phyloP scores from a whole-genome alignment of 2,888 invertebrate genomes.

The Lagria hirta region DNA sequence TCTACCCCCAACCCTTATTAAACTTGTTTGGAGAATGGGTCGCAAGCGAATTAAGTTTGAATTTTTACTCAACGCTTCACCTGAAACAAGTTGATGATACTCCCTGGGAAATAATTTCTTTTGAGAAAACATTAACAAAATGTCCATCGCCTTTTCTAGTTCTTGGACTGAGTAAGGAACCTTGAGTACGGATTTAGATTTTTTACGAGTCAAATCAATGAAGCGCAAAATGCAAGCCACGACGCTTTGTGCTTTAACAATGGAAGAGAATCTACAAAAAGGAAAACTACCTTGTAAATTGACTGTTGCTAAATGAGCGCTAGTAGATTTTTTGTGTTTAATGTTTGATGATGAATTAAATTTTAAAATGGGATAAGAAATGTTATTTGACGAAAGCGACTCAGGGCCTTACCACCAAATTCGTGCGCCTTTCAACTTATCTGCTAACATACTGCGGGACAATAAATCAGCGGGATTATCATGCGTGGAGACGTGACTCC shows the following conservation, averaged over 20 bases:
- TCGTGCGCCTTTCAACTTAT: background rate
- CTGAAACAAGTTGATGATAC: background rate
- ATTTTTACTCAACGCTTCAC: slow-evolving; percentile 21
- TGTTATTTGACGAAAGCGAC: background rate
- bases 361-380: background rate
- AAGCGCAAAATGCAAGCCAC: too few species aligned
- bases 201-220: too few species aligned
- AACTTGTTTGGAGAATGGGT: too few species aligned
- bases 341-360: background rate
- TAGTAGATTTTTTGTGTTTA: background rate
- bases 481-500: background rate
- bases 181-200: too few species aligned
- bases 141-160: too few species aligned
- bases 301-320: background rate
- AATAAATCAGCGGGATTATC: slow-evolving; percentile 1
- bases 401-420: background rate
- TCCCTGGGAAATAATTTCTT: background rate
- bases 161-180: too few species aligned
- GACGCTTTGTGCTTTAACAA: background rate
- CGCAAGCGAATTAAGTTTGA: too few species aligned
- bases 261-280: background rate
- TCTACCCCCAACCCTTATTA: too few species aligned
- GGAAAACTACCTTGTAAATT: background rate
- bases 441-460: background rate
- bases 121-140: background rate